These are phyloP conservation scores for Neomicropteryx cornuta DNA, from an alignment of 1,140 invertebrate genomes.

Conservation along the genomic window DNA sequence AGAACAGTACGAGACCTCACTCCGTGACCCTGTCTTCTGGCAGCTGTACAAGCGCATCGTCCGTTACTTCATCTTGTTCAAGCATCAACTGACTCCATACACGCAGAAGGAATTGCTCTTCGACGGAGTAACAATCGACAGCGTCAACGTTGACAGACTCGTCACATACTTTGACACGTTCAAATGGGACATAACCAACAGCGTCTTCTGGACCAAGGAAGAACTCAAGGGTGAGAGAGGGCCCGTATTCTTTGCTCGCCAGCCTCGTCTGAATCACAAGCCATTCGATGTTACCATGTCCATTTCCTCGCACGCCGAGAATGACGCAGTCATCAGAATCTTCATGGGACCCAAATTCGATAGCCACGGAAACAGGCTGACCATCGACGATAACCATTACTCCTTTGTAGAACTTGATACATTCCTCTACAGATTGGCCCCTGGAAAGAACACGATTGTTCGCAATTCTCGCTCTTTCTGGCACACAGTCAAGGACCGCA, in stretches of 20 bases:
- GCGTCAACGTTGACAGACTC: conserved; percentile 39
- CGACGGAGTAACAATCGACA: conserved; percentile 42
- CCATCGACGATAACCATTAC: conserved; percentile 36
- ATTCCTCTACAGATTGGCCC: conserved; percentile 34
- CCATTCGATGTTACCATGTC: conserved; percentile 50
- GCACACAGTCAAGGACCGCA: conserved; percentile 29
- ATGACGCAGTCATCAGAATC: conserved; percentile 45
- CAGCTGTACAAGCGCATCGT: conserved; percentile 50
- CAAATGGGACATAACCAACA: conserved; percentile 39
- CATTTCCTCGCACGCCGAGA: conserved; percentile 42
- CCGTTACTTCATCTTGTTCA: conserved; percentile 42
- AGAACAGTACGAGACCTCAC: conserved; percentile 44
- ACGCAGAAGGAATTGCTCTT: conserved; percentile 43
- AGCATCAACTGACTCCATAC: conserved; percentile 47
- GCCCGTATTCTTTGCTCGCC: conserved; percentile 36
- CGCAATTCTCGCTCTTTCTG: conserved; percentile 33
- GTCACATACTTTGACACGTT: conserved; percentile 43
- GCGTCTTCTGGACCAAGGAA: conserved; percentile 21
- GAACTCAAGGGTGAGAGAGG: conserved; percentile 17
- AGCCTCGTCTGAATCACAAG: conserved; percentile 49
- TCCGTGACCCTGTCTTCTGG: conserved; percentile 56
- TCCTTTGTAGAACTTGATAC: conserved; percentile 42
- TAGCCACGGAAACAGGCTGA: conserved; percentile 32
- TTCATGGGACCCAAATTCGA: conserved; percentile 62
- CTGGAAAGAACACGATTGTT: conserved; percentile 31